phyloP scores from a whole-genome alignment of 2,888 invertebrate species.

The Molorchus minor region DNA sequence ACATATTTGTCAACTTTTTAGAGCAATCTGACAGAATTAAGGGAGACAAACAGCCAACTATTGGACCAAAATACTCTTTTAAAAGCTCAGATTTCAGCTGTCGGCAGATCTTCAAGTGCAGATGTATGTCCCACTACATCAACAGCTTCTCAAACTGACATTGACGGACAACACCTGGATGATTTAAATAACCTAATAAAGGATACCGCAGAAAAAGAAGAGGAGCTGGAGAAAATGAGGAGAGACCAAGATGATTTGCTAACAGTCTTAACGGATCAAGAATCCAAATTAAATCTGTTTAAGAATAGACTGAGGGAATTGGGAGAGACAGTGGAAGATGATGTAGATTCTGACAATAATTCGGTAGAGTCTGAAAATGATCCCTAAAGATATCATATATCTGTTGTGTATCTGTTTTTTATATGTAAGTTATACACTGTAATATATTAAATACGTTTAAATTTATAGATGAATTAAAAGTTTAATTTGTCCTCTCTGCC shows the following conservation, averaged over 20 bases:
- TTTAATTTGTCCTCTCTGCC: too few species aligned
- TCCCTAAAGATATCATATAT: constrained; percentile 6
- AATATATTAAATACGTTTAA: neutral
- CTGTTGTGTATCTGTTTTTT: neutral
- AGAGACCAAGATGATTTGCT: constrained; percentile 95
- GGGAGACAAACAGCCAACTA: constrained; percentile 76
- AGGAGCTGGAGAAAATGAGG: constrained; percentile 65
- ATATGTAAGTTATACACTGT: neutral
- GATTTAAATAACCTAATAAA: constrained; percentile 46
- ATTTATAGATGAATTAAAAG: too few species aligned
- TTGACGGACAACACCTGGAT: neutral
- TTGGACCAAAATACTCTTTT: constrained; percentile 88
- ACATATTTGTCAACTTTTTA: constrained; percentile 46
- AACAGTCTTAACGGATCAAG: constrained; percentile 90
- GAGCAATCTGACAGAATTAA: constrained; percentile 72
- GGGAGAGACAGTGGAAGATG: constrained; percentile 58
- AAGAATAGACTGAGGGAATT: constrained; percentile 58
- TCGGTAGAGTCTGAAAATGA: constrained; percentile 46
- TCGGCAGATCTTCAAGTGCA: constrained; percentile 41
- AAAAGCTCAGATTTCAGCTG: constrained; percentile 71
- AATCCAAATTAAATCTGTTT: constrained; percentile 59
- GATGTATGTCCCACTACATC: constrained; percentile 10
- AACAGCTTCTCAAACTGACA: constrained; percentile 5
- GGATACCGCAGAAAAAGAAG: constrained; percentile 41
- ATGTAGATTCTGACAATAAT: constrained; percentile 57